Evolutionary conservation across 2,797 vertebrate genomes (phyloP).

Genomic region (Enteromius anoplus): DNA sequence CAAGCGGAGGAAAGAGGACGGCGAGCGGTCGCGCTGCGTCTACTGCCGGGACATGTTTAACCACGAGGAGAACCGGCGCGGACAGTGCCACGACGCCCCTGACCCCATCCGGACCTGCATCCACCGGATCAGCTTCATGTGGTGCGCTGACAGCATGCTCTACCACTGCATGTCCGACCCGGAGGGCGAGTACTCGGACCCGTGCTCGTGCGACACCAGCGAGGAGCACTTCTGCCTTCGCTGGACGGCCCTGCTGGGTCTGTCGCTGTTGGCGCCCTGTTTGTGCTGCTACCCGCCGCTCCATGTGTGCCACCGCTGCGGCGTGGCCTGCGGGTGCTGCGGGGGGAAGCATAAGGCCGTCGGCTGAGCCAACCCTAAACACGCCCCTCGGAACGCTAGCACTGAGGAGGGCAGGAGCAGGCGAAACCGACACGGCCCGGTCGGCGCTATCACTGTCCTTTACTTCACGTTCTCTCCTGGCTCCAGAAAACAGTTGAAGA

Average conservation of each 20-base stretch:
- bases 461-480: constrained; percentile 43
- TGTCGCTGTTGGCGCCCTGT: constrained; percentile 94
- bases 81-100: constrained; percentile 93
- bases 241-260: constrained; percentile 94
- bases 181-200: constrained; percentile 96
- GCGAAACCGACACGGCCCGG: not conserved
- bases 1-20: constrained; percentile 46
- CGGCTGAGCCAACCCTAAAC: constrained; percentile 79
- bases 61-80: constrained; percentile 86
- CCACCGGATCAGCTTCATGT: constrained; percentile 94
- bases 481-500: constrained; percentile 55
- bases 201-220: constrained; percentile 94
- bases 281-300: constrained; percentile 98
- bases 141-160: constrained; percentile 97
- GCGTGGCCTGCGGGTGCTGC: constrained; percentile 91
- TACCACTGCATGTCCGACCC: constrained; percentile 99
- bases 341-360: constrained; percentile 94
- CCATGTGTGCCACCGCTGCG: constrained; percentile 92
- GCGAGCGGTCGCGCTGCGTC: constrained; percentile 83
- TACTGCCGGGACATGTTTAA: constrained; percentile 95
- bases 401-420: constrained; percentile 34
- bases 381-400: constrained; percentile 40
- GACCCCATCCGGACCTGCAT: constrained; percentile 90
- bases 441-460: constrained; percentile 8
- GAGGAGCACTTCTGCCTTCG: constrained; percentile 93